Conservation (phyloP, 1,140 invertebrate genomes). For the Stegodyphus mimosarum region DNA sequence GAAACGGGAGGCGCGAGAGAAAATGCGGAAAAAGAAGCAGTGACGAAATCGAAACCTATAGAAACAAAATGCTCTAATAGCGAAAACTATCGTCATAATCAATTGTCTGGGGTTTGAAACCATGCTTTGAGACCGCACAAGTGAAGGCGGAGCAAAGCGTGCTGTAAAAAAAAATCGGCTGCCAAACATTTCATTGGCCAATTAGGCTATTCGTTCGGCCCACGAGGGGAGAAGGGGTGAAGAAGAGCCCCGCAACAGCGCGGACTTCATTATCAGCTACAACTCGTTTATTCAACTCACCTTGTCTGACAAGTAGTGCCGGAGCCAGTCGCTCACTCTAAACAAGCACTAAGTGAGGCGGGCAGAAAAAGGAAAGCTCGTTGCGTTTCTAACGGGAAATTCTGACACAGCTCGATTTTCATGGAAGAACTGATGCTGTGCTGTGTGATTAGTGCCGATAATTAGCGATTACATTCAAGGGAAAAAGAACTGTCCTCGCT, state of each 20-base stretch:
- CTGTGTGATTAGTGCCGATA: background rate
- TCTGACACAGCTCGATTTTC: background rate
- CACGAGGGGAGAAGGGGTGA: slow-evolving; percentile 36
- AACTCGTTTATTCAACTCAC: slow-evolving; percentile 53
- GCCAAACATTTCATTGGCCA: slow-evolving; percentile 49
- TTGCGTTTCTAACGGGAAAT: slow-evolving; percentile 10
- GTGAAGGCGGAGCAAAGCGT: slow-evolving; percentile 37
- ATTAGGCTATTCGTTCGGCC: slow-evolving; percentile 50
- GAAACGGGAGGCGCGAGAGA: background rate
- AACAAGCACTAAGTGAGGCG: slow-evolving; percentile 14
- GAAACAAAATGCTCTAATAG: slow-evolving; percentile 4
- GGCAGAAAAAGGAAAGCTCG: slow-evolving; percentile 23
- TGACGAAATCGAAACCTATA: slow-evolving; percentile 32
- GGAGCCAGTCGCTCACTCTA: background rate
- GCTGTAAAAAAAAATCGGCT: slow-evolving; percentile 50
- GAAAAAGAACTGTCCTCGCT: no score
- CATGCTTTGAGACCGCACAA: slow-evolving; percentile 26
- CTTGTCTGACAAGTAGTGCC: slow-evolving; percentile 42
- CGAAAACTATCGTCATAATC: slow-evolving; percentile 54
- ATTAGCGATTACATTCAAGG: no score
- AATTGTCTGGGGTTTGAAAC: slow-evolving; percentile 38
- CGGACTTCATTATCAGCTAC: slow-evolving; percentile 52
- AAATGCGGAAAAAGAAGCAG: background rate
- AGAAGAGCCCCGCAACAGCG: slow-evolving; percentile 28
- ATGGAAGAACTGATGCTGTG: background rate